Evolutionary conservation across 2,888 invertebrate genomes (phyloP).

Genomic region (Macrophya annulata): DNA sequence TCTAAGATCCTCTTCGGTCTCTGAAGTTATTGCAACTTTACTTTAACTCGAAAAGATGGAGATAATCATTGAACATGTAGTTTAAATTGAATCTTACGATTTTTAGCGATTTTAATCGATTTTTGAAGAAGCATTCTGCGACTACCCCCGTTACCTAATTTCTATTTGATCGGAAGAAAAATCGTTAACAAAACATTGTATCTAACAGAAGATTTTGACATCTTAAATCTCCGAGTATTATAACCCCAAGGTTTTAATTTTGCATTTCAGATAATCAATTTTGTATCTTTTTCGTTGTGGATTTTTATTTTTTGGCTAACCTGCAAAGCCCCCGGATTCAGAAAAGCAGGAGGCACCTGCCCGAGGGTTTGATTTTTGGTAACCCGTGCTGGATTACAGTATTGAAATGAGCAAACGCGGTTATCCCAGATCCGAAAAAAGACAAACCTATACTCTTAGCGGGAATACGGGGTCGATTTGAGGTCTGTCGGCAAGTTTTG

Average conservation of each 20-base stretch:
- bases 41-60: too few species aligned
- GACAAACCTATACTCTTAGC: slow-evolving; percentile 23
- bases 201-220: neutral
- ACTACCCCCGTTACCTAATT: too few species aligned
- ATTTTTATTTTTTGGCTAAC: neutral
- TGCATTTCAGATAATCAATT: neutral
- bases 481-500: neutral
- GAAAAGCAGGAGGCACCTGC: slow-evolving; percentile 3
- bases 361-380: neutral
- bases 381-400: neutral
- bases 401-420: neutral
- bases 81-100: too few species aligned
- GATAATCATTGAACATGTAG: too few species aligned
- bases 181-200: too few species aligned
- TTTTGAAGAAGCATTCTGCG: too few species aligned
- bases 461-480: slow-evolving; percentile 7
- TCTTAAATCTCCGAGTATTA: neutral
- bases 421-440: neutral
- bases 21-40: too few species aligned
- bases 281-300: neutral
- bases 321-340: neutral
- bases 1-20: too few species aligned
- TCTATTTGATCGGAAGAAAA: too few species aligned
- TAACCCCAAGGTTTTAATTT: neutral
- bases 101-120: too few species aligned